Percentiles rank a stretch among this genome's conserved stretches.
Conservation (phyloP, 1,140 invertebrate genomes). For the Drosophila rufa region DNA sequence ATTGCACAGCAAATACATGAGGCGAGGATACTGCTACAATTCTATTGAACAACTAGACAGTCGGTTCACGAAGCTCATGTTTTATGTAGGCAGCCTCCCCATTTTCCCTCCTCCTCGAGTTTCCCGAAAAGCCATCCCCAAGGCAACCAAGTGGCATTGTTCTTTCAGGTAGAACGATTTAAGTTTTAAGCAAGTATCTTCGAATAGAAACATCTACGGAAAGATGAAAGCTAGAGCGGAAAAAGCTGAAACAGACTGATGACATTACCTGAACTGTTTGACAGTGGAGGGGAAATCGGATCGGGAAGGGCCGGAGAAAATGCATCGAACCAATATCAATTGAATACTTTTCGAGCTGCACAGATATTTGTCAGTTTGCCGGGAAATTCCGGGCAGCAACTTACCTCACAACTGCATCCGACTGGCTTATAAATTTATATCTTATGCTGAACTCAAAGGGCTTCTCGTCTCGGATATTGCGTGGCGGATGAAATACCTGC, state of each 20-base stretch:
- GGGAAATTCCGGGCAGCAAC: conserved; percentile 26
- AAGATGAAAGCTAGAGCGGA: conserved; percentile 26
- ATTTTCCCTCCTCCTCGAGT: conserved; percentile 2
- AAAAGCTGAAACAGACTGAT: conserved; percentile 38
- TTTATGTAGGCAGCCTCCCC: conserved; percentile 58
- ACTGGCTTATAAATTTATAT: conserved; percentile 91
- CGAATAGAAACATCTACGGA: conserved; percentile 40
- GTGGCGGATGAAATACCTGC: conserved; percentile 89
- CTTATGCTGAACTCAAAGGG: conserved; percentile 91
- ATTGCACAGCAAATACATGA: conserved; percentile 54
- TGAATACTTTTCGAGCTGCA: conserved; percentile 36
- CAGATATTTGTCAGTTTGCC: conserved; percentile 39
- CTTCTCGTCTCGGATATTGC: conserved; percentile 86
- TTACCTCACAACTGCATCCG: conserved; percentile 90
- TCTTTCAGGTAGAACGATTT: conserved; percentile 52
- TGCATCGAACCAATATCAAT: conserved; percentile 45
- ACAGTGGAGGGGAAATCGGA: neutral
- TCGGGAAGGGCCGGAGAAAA: conserved; percentile 1
- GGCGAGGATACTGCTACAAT: conserved; percentile 29
- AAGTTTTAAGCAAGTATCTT: conserved; percentile 47
- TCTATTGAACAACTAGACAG: conserved; percentile 35
- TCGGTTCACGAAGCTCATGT: conserved; percentile 58
- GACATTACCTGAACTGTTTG: conserved; percentile 23
- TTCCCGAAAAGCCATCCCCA: conserved; percentile 33
- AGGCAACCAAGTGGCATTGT: conserved; percentile 57